Evolutionary conservation across 2,888 invertebrate genomes (phyloP), one percentile per base, ranked within the genome.

Genomic region (Neoaliturus tenellus): DNA sequence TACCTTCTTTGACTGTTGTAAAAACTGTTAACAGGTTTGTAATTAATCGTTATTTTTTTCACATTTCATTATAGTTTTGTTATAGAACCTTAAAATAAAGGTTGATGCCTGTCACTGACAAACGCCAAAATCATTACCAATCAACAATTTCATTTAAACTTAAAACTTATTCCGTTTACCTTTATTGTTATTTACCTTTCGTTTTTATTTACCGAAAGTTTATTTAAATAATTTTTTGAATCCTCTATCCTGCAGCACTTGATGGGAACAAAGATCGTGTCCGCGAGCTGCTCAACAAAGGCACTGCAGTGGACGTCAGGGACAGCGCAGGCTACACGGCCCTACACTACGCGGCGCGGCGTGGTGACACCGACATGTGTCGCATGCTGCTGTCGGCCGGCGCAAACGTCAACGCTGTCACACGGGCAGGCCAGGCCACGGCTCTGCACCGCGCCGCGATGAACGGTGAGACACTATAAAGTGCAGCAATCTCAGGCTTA

Each of bases 291-390:
- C 89, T 97, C 84, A 91, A 89, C 78, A 91, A 90, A 86, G 93
- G 93, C 84, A 92, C 92, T 44, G 91, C 93, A 86, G 93, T 94
- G 0, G 93, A 96, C 90, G 89, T 90, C 17, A 91, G 91, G 80
- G 97, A 97, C 90, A 92, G 93, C 85, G 94, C 95, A 83, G 98
- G 98, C 48, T 98, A 98, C 89, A 96, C 96, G 28, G 96, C 98
- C 10, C 91, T 98, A 87, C 98, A 98, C 90, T 98, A 98, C 92
- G 97, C 98, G 5, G 95, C 97, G 71, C 93, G 98, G 69, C 95
- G 94, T 91, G 97, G 97, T 12, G 93, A 96, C 89, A 89, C 92
- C 17, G 91, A 93, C 73, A 93, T 96, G 82, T 97, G 97, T 89
- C 92, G 93, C 88, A 89, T 93, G 80, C 91, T 98, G 78, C 88